Evolutionary conservation across 2,888 invertebrate genomes (phyloP).

Genomic region (Eristalis intricaria): DNA sequence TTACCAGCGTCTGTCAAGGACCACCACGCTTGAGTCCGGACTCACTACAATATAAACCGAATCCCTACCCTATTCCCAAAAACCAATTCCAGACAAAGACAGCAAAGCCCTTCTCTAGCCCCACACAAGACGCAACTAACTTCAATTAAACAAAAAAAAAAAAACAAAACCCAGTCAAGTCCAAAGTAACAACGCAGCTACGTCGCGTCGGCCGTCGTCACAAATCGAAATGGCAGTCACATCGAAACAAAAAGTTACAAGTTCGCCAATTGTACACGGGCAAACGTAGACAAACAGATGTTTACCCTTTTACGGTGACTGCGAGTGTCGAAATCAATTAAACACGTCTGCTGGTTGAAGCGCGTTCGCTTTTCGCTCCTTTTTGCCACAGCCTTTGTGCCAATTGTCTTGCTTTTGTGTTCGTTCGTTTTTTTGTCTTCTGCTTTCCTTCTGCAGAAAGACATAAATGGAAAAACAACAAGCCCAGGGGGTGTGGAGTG

Average conservation of each 20-base stretch:
- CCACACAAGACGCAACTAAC: too few species aligned
- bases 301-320: conserved; percentile 51
- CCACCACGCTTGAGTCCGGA: too few species aligned
- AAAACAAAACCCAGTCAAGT: background rate
- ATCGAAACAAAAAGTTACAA: conserved; percentile 19
- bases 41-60: too few species aligned
- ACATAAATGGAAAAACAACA: conserved; percentile 33
- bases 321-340: conserved; percentile 62
- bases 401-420: conserved; percentile 25
- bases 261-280: background rate
- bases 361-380: background rate
- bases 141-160: too few species aligned
- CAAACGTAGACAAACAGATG: conserved; percentile 49
- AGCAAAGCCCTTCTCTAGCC: too few species aligned
- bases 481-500: background rate
- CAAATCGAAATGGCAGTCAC: conserved; percentile 25
- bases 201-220: conserved; percentile 1
- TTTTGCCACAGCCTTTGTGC: conserved; percentile 15
- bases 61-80: too few species aligned
- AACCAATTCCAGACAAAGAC: too few species aligned
- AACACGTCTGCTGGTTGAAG: conserved; percentile 38
- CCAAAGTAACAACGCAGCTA: conserved; percentile 6
- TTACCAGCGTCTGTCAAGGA: too few species aligned
- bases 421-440: background rate
- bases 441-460: background rate